Percentiles rank a stretch among this genome's conserved stretches.
Evolutionary conservation across 2,888 invertebrate species (phyloP).

Genomic region (Cheilosia soror): DNA sequence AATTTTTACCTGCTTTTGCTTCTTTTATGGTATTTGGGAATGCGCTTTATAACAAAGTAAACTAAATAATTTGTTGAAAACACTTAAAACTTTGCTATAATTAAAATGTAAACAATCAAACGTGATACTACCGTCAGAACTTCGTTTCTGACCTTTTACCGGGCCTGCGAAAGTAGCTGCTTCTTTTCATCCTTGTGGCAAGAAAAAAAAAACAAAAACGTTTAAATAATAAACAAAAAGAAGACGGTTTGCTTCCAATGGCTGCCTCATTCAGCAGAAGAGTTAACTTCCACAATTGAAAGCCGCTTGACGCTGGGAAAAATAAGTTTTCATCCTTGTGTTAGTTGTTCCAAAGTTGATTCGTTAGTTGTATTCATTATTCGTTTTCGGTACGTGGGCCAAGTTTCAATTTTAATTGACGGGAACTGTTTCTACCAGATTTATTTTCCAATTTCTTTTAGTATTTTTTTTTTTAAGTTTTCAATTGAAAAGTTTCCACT

Average conservation of each 20-base stretch:
- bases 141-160: no score
- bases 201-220: neutral
- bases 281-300: slow-evolving; percentile 37
- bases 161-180: no score
- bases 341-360: slow-evolving; percentile 48
- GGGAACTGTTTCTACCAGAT: slow-evolving; percentile 65
- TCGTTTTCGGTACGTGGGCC: slow-evolving; percentile 30
- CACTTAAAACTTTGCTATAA: no score
- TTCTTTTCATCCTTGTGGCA: no score
- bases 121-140: no score
- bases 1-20: neutral
- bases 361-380: slow-evolving; percentile 48
- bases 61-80: no score
- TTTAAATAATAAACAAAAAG: neutral
- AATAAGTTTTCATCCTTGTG: slow-evolving; percentile 48
- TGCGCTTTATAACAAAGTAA: no score
- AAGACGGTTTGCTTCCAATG: neutral
- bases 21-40: no score
- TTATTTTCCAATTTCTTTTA: slow-evolving; percentile 43
- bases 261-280: neutral
- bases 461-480: slow-evolving; percentile 7
- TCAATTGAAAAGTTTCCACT: slow-evolving; percentile 59
- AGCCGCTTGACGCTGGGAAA: slow-evolving; percentile 33
- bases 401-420: slow-evolving; percentile 73
- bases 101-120: no score